Percentiles rank a stretch among this genome's conserved stretches.
These are phyloP conservation scores for Perizoma flavofasciatum DNA, from an alignment of 2,888 invertebrate species.

Conservation along the genomic window DNA sequence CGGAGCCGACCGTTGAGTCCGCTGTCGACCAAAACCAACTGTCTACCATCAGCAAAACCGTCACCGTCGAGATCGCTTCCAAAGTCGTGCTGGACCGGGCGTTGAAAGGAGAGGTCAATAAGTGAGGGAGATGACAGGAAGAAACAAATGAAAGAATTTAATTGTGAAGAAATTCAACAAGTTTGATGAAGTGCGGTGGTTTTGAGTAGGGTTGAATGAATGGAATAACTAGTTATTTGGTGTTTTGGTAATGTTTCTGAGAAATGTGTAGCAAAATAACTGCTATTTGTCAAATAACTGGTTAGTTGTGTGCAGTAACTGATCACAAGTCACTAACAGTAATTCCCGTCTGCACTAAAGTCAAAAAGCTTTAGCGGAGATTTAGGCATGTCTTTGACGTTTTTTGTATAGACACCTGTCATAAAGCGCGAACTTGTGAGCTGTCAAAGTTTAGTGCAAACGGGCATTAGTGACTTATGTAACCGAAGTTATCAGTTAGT, in stretches of 20 bases:
- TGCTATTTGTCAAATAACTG: slow-evolving; percentile 3
- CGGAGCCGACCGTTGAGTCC: slow-evolving; percentile 48
- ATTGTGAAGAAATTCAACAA: neutral
- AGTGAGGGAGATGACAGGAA: slow-evolving; percentile 31
- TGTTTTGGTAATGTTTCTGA: neutral
- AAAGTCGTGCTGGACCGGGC: slow-evolving; percentile 70
- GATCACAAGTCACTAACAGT: neutral
- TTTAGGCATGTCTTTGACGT: too few relatives aligned
- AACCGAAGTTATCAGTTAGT: too few relatives aligned
- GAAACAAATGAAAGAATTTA: neutral
- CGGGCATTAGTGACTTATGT: too few relatives aligned
- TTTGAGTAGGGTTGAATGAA: neutral
- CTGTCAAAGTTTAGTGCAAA: too few relatives aligned
- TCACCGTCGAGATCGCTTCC: slow-evolving; percentile 77
- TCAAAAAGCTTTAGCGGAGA: too few relatives aligned
- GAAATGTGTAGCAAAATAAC: neutral
- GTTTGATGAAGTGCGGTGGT: neutral
- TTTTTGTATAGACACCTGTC: too few relatives aligned
- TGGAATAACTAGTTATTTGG: slow-evolving; percentile 11
- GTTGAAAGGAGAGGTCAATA: slow-evolving; percentile 66
- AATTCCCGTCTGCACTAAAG: too few relatives aligned
- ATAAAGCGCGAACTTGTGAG: too few relatives aligned
- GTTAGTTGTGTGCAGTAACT: slow-evolving; percentile 1
- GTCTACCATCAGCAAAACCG: slow-evolving; percentile 77
- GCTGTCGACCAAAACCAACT: slow-evolving; percentile 56